A percentile compares a stretch with the other conserved stretches of the same genome.
These are phyloP conservation scores for Papilio polytes DNA, from an alignment of 1,140 invertebrate species.

Conservation along the genomic window DNA sequence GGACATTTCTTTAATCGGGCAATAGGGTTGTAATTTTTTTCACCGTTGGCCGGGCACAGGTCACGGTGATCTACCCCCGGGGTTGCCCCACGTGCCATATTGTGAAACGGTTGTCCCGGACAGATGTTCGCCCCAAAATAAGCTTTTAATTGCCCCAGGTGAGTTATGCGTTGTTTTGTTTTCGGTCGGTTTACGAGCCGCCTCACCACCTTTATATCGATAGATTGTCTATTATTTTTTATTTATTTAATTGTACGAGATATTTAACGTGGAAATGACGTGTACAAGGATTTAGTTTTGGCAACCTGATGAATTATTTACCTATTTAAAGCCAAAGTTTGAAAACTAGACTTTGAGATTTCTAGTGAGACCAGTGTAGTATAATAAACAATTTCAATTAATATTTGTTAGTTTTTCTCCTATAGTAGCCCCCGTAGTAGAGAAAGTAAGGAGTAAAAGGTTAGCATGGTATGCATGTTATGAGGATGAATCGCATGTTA, in stretches of 20 bases:
- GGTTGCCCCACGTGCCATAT: slow-evolving; percentile 48
- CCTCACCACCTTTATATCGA: slow-evolving; percentile 18
- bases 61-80: slow-evolving; percentile 45
- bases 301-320: neutral
- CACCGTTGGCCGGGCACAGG: slow-evolving; percentile 41
- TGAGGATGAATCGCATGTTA: no score
- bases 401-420: no score
- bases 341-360: no score
- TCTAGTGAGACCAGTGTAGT: no score
- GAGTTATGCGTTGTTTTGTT: slow-evolving; percentile 49
- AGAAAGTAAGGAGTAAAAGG: no score
- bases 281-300: neutral
- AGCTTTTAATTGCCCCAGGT: slow-evolving; percentile 53
- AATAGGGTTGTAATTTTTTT: slow-evolving; percentile 23
- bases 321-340: no score
- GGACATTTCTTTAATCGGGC: neutral
- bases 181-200: slow-evolving; percentile 40
- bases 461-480: no score
- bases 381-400: no score
- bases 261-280: neutral
- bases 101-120: slow-evolving; percentile 47
- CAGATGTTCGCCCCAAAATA: slow-evolving; percentile 43
- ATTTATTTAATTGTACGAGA: neutral
- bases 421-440: no score
- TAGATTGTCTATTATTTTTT: neutral